These are phyloP conservation scores for Cartodere bifasciata DNA, from an alignment of 2,888 invertebrate genomes.

Conservation along the genomic window DNA sequence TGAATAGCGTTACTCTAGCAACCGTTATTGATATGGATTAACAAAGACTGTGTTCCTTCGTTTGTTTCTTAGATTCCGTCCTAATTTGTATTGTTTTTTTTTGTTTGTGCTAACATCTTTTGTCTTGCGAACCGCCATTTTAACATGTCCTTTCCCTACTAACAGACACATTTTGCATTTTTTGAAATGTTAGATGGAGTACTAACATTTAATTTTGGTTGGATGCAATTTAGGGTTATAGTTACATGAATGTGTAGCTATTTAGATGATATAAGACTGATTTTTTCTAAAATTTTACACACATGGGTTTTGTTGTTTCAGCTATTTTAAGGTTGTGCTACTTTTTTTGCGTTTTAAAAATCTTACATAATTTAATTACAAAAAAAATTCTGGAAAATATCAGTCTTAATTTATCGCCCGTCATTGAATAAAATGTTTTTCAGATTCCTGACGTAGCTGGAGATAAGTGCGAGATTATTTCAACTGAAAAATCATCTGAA, in stretches of 20 bases:
- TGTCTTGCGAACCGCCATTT: constrained; percentile 9
- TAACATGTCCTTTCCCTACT: constrained; percentile 13
- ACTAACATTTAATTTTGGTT: constrained; percentile 2
- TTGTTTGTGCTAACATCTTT: constrained; percentile 11
- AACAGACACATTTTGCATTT: constrained; percentile 7
- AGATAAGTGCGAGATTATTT: too few species aligned
- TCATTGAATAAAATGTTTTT: too few species aligned
- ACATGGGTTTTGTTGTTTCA: too few species aligned
- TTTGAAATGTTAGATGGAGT: neutral
- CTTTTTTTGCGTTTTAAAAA: too few species aligned
- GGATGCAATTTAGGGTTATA: neutral
- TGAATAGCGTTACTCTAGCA: constrained; percentile 33
- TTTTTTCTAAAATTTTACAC: too few species aligned
- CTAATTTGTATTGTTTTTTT: neutral
- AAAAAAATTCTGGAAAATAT: constrained; percentile 3
- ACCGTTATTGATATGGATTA: constrained; percentile 23
- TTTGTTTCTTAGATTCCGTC: constrained; percentile 13
- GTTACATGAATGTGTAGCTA: neutral
- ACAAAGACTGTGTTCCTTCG: constrained; percentile 19
- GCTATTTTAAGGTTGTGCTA: too few species aligned
- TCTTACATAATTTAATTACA: neutral
- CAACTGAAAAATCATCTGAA: too few species aligned
- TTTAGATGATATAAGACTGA: too few species aligned
- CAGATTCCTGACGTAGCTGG: too few species aligned
- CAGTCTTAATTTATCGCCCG: too few species aligned